Conservation (phyloP, 2,888 invertebrate genomes). For the Rutpela maculata region DNA sequence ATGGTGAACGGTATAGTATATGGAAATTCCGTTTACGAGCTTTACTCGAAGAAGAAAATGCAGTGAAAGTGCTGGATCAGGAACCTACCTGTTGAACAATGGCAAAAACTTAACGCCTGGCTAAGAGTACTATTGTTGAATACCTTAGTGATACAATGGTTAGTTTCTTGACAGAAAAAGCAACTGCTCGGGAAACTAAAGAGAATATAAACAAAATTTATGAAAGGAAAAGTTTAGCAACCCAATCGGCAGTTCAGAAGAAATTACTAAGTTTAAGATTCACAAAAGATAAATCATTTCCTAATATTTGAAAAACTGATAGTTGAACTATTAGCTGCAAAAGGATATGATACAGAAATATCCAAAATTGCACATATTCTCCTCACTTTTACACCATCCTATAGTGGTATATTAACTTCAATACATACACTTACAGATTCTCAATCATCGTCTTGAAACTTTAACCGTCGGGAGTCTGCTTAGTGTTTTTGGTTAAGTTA, state of each 20-base stretch:
- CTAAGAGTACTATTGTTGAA: slow-evolving; percentile 1
- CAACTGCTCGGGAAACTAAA: slow-evolving; percentile 13
- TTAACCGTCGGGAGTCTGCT: too few relatives aligned
- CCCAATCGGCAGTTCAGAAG: slow-evolving; percentile 14
- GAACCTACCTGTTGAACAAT: slow-evolving; percentile 16
- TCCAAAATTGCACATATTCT: slow-evolving; percentile 20
- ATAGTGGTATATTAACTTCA: slow-evolving; percentile 16
- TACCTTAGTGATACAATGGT: slow-evolving; percentile 18
- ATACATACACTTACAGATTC: slow-evolving; percentile 16
- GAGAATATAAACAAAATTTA: not conserved
- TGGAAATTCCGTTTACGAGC: slow-evolving; percentile 18
- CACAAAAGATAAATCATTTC: slow-evolving; percentile 14
- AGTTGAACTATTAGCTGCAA: slow-evolving; percentile 23
- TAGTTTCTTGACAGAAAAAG: slow-evolving; percentile 16
- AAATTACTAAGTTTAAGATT: slow-evolving; percentile 13
- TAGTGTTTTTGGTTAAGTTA: too few relatives aligned
- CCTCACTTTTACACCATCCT: slow-evolving; percentile 11
- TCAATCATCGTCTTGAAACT: too few relatives aligned
- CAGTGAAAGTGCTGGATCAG: slow-evolving; percentile 24
- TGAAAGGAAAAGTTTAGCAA: slow-evolving; percentile 13
- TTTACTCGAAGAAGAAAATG: slow-evolving; percentile 13
- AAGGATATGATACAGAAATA: not conserved
- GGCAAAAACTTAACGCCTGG: slow-evolving; percentile 1
- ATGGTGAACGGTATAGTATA: slow-evolving; percentile 11
- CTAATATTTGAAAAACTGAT: slow-evolving; percentile 2